These are phyloP conservation scores for Diloba caeruleocephala DNA, from an alignment of 2,888 invertebrate genomes.

Conservation along the genomic window DNA sequence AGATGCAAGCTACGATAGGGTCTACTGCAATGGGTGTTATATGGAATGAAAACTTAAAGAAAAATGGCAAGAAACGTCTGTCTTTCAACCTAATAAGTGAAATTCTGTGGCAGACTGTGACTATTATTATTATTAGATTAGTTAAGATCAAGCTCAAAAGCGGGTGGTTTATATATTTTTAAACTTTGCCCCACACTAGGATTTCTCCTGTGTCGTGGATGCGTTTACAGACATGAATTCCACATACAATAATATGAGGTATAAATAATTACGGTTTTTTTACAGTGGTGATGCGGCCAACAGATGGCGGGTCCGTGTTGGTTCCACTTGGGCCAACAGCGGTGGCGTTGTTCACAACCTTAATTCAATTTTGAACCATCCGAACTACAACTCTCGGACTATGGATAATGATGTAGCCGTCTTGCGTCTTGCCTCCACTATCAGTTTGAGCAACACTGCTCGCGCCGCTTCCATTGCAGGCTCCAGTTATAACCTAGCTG, in stretches of 20 bases:
- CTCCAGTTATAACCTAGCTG: slow-evolving; percentile 61
- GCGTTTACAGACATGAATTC: too few relatives aligned
- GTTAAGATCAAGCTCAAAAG: too few relatives aligned
- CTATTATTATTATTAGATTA: too few relatives aligned
- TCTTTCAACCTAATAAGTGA: too few relatives aligned
- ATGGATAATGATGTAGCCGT: slow-evolving; percentile 1
- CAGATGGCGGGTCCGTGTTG: slow-evolving; percentile 57
- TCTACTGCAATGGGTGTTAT: too few relatives aligned
- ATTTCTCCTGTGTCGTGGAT: too few relatives aligned
- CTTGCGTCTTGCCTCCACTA: neutral
- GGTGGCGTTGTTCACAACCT: slow-evolving; percentile 36
- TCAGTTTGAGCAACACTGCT: slow-evolving; percentile 12
- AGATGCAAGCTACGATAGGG: too few relatives aligned
- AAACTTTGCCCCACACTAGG: too few relatives aligned
- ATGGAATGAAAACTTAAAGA: too few relatives aligned
- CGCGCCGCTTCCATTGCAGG: slow-evolving; percentile 45
- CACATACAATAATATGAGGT: neutral
- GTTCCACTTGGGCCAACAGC: slow-evolving; percentile 58
- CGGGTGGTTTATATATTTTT: too few relatives aligned
- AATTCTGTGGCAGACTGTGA: too few relatives aligned
- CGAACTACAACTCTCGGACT: neutral
- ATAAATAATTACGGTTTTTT: neutral
- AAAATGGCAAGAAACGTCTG: too few relatives aligned
- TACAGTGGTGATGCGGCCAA: slow-evolving; percentile 30
- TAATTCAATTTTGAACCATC: neutral